A percentile compares a stretch with the other conserved stretches of the same genome.
These are phyloP conservation scores for Acheta domesticus DNA, from an alignment of 2,888 invertebrate genomes.

Conservation along the genomic window DNA sequence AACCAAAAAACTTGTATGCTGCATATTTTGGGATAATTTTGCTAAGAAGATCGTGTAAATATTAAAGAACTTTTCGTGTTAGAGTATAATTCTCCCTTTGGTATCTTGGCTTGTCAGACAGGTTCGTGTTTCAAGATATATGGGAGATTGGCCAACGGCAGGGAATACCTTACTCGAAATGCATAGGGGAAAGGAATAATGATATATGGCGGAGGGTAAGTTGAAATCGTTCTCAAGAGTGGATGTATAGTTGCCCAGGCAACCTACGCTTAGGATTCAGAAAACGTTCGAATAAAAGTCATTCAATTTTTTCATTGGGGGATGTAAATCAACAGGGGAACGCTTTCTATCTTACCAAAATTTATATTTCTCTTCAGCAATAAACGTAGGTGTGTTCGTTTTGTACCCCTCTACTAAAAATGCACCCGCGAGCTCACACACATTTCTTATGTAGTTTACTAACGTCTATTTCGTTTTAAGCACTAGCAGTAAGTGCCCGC, in stretches of 20 bases:
- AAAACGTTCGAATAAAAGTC: conserved; percentile 4
- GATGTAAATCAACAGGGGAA: not conserved
- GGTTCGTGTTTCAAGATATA: conserved; percentile 10
- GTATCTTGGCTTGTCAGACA: not conserved
- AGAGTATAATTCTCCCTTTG: not conserved
- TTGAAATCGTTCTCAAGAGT: not conserved
- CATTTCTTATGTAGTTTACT: too few relatives aligned
- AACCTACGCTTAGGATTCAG: not conserved
- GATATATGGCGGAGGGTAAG: not conserved
- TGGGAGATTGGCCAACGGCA: not conserved
- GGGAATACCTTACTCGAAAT: not conserved
- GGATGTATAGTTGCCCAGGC: not conserved
- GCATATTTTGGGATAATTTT: not conserved
- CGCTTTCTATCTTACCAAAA: too few relatives aligned
- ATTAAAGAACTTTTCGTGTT: not conserved
- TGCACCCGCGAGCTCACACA: too few relatives aligned
- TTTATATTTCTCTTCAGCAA: too few relatives aligned
- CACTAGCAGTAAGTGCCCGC: too few relatives aligned
- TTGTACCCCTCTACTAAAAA: too few relatives aligned
- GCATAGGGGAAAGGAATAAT: conserved; percentile 1
- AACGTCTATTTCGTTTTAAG: too few relatives aligned
- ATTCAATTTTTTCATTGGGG: not conserved
- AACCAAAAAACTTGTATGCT: not conserved
- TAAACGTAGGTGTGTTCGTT: too few relatives aligned
- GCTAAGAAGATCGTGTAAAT: not conserved